Base-by-base conservation (phyloP, 2,113 vertebrate species). In the Probosciger aterrimus region DNA sequence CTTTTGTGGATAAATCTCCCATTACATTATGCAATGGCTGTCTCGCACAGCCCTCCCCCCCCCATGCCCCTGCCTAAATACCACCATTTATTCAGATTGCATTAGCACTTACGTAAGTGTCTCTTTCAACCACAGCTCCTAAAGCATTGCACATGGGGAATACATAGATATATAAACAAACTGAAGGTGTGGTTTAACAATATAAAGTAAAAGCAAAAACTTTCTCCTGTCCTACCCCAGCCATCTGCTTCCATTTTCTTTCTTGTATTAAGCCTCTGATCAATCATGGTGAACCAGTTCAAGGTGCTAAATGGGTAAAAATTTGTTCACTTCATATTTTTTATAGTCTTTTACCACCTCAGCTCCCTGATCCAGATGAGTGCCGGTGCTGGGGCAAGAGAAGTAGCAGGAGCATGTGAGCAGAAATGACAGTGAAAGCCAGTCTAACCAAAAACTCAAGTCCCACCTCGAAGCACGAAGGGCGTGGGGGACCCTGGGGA, bases 1-100 rank as follows among this genome's bases (percentile, higher is more conserved):
- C 94, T 82, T 74, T 67, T 79, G 80, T 91, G 86, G 84, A 63
- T 93, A 93, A 93, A 92, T 90, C 89, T 92, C 88, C 73, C 93
- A 69, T 82, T 93, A 59, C 57, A 23, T 94, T 96, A 92, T 87
- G 94, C 84, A 94, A 91, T 91, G 83, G 35, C 62, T 76, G 67
- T 64, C 78, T 92, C 39, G 10, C 41, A 25, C 23, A 62, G 8
- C 14, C 28, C 43, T 18, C 16, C 22, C 18, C 2, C 17, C 24
- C 10, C 5, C 39, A 25, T 63, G 60, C 64, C 89, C 73, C 35
- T 82, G 69, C 69, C 77, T 86, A 87, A 95, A 91, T 89, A 86
- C 69, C 74, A 79, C 84, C 73, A 9, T 90, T 95, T 94, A 73
- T 91, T 86, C 65, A 52, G 68, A 70, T 52, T 94, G 52, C 62